These are phyloP conservation scores for Falco peregrinus DNA, from an alignment of 2,797 vertebrate species.

Conservation along the genomic window DNA sequence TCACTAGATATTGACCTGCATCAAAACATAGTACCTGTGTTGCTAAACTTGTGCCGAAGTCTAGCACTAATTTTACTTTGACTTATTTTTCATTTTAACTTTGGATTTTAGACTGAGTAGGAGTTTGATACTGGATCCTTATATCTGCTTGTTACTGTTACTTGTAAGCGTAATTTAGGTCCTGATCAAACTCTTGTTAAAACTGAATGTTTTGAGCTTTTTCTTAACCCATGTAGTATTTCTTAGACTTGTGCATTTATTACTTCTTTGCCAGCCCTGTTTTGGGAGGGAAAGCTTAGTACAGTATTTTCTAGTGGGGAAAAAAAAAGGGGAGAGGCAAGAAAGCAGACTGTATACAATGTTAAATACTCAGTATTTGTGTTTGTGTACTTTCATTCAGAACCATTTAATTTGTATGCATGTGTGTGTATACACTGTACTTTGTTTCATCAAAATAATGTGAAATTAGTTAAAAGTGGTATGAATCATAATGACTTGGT, in stretches of 20 bases:
- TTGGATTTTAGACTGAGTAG: background rate
- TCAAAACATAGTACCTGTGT: background rate
- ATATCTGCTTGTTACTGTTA: background rate
- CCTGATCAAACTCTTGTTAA: background rate
- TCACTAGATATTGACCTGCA: background rate
- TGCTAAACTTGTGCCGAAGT: background rate
- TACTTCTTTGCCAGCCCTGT: background rate
- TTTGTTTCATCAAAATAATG: conserved; percentile 28
- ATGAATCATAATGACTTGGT: conserved; percentile 47
- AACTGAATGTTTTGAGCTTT: background rate
- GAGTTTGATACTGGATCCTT: background rate
- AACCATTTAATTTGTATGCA: background rate
- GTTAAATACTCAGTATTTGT: conserved; percentile 1
- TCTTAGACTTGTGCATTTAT: background rate
- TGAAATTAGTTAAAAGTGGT: conserved; percentile 17
- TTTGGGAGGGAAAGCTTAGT: background rate
- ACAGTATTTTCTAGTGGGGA: background rate
- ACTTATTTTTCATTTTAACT: background rate
- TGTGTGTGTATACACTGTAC: background rate
- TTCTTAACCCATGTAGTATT: background rate
- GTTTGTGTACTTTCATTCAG: background rate
- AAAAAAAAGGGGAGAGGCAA: background rate
- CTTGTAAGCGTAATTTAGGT: background rate
- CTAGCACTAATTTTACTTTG: background rate
- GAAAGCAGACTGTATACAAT: background rate